phyloP scores from a whole-genome alignment of 2,797 vertebrate genomes.

The Pempheris klunzingeri region DNA sequence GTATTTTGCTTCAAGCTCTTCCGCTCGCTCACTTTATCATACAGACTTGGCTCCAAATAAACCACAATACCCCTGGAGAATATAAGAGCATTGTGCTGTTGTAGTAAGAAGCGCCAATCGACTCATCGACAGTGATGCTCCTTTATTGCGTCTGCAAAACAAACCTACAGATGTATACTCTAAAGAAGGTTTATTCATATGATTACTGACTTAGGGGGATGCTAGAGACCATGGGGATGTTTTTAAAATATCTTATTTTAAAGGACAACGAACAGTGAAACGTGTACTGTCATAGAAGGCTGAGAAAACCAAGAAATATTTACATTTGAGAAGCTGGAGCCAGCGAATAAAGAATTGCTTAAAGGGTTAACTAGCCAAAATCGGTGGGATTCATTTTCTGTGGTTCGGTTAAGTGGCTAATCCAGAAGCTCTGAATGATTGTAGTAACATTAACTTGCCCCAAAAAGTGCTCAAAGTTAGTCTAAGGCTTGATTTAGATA shows the following conservation, averaged over 20 bases:
- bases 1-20: conserved; percentile 67
- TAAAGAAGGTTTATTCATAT: neutral
- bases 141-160: neutral
- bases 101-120: neutral
- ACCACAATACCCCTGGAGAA: conserved; percentile 34
- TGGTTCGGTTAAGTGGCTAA: too few relatives aligned
- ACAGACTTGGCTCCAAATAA: conserved; percentile 37
- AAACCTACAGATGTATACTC: neutral
- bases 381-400: neutral
- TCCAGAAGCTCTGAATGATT: too few relatives aligned
- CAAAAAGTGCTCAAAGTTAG: too few relatives aligned
- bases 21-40: conserved; percentile 28
- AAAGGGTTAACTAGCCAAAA: neutral
- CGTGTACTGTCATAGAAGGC: neutral
- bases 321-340: neutral
- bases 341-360: neutral
- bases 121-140: neutral
- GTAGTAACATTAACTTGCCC: too few relatives aligned
- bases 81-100: neutral
- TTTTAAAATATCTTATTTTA: neutral
- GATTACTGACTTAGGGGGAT: neutral
- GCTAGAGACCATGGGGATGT: too few relatives aligned
- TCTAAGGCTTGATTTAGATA: neutral
- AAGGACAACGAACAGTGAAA: neutral
- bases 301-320: neutral